These are phyloP conservation scores for Bombus pyrosoma DNA, from an alignment of 1,140 invertebrate genomes.

Conservation along the genomic window DNA sequence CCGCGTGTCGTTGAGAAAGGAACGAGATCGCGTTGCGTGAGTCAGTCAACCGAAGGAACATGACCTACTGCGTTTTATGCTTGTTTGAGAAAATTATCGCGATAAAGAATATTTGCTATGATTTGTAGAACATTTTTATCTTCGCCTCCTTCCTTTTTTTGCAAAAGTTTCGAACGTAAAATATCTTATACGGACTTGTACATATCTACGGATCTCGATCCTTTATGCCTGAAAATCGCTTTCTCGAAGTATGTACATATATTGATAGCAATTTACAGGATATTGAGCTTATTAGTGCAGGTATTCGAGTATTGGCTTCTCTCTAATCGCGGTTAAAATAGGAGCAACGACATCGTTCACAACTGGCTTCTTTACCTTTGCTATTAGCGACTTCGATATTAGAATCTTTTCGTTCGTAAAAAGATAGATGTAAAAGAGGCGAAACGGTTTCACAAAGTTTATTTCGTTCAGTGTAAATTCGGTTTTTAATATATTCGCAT, in stretches of 20 bases:
- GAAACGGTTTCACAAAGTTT: background rate
- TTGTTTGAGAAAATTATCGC: constrained; percentile 1
- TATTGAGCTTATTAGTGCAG: constrained; percentile 7
- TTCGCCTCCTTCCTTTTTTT: background rate
- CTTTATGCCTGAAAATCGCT: no score
- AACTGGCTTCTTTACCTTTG: constrained; percentile 3
- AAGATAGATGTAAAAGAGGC: background rate
- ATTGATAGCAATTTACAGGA: background rate
- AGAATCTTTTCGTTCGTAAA: background rate
- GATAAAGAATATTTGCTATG: background rate
- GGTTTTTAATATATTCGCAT: background rate
- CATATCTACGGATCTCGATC: no score
- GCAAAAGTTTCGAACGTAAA: background rate
- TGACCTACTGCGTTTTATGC: background rate
- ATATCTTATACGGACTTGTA: no score
- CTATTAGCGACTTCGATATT: background rate
- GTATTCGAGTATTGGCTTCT: constrained; percentile 1
- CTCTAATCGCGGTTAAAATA: background rate
- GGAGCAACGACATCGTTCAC: no score
- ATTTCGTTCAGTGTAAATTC: background rate
- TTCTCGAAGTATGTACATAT: background rate
- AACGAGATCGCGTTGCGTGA: constrained; percentile 2
- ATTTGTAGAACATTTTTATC: no score
- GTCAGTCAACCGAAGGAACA: background rate
- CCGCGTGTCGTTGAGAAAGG: background rate